These are phyloP conservation scores for Osedax fenrisi DNA, from an alignment of 2,888 invertebrate species.

Conservation along the genomic window DNA sequence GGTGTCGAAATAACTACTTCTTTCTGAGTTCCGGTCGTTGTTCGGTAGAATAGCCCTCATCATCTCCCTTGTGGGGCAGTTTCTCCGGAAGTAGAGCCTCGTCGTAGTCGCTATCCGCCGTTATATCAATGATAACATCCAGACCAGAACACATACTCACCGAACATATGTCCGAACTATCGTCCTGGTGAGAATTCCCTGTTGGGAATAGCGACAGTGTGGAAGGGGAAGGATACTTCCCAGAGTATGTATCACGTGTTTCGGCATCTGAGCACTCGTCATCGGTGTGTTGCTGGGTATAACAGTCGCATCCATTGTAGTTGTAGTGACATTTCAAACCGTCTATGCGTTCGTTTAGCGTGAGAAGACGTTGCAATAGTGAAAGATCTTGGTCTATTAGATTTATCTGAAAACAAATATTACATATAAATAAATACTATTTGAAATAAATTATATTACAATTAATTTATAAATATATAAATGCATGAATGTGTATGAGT, in stretches of 20 bases:
- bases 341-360: conserved; percentile 45
- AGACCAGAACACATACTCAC: background rate
- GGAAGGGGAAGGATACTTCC: conserved; percentile 34
- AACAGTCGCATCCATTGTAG: conserved; percentile 5
- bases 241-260: background rate
- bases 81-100: background rate
- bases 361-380: conserved; percentile 45
- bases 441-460: too few species aligned
- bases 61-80: background rate
- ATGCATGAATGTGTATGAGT: too few species aligned
- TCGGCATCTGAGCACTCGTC: conserved; percentile 8
- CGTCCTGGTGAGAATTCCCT: background rate
- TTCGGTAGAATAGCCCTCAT: background rate
- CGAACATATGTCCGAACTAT: background rate
- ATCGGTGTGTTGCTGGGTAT: background rate
- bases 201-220: conserved; percentile 32
- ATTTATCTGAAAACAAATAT: conserved; percentile 39
- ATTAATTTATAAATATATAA: too few species aligned
- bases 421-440: too few species aligned
- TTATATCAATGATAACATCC: background rate
- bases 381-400: conserved; percentile 46
- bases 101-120: background rate
- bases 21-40: background rate
- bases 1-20: too few species aligned
- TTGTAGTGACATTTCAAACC: conserved; percentile 42